A percentile compares a stretch with the other conserved stretches of the same genome.
phyloP scores from a whole-genome alignment of 2,113 vertebrate species.

The Gnathonemus echidnorhynchus region DNA sequence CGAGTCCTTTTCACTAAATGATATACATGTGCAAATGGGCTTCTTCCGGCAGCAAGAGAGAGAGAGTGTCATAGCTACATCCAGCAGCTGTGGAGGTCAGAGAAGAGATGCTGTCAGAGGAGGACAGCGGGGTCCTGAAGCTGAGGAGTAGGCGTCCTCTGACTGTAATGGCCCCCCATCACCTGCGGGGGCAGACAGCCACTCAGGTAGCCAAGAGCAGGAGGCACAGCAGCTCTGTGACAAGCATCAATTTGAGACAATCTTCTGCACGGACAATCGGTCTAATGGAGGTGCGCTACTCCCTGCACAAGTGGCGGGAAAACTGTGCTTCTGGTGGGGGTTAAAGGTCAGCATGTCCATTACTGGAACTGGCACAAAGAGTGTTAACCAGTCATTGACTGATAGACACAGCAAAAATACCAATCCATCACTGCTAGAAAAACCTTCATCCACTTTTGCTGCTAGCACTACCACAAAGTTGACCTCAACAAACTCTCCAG shows the following conservation, averaged over 20 bases:
- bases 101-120: background rate
- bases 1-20: background rate
- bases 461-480: background rate
- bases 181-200: background rate
- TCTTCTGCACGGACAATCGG: background rate
- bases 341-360: background rate
- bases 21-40: background rate
- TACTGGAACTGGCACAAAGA: background rate
- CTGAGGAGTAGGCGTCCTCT: background rate
- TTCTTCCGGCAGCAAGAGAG: background rate
- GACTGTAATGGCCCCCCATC: background rate
- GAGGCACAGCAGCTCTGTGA: background rate
- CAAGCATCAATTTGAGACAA: background rate
- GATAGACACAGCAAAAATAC: background rate
- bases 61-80: background rate
- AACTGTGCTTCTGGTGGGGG: background rate
- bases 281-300: background rate
- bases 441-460: background rate
- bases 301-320: background rate
- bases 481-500: background rate
- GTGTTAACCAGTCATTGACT: background rate
- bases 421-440: background rate
- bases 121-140: background rate
- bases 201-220: background rate
- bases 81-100: background rate